A percentile compares a stretch with the other conserved stretches of the same genome.
Conservation (phyloP, 1,140 invertebrate species). For the Hestina assimilis region DNA sequence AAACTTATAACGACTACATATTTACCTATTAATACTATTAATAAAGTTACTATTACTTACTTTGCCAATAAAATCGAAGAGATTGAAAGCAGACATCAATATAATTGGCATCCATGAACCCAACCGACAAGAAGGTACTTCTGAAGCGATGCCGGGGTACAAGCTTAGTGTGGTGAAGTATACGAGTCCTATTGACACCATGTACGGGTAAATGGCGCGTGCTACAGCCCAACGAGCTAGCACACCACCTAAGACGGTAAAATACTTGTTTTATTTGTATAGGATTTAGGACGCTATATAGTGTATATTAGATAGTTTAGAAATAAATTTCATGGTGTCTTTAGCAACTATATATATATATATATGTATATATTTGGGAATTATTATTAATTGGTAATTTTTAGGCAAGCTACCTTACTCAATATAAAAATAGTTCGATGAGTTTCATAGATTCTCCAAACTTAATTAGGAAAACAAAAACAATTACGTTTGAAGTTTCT, state of each 20-base stretch:
- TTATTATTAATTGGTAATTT: too few species aligned
- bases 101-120: slow-evolving; percentile 94
- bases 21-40: too few species aligned
- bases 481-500: slow-evolving; percentile 82
- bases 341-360: too few species aligned
- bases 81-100: slow-evolving; percentile 92
- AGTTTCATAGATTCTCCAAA: background rate
- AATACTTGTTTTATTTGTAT: too few species aligned
- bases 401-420: too few species aligned
- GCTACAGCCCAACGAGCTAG: slow-evolving; percentile 86
- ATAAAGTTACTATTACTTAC: slow-evolving; percentile 61
- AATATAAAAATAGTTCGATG: too few species aligned
- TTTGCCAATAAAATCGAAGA: slow-evolving; percentile 91
- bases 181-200: slow-evolving; percentile 90
- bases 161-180: slow-evolving; percentile 93
- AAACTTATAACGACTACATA: too few species aligned
- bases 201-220: slow-evolving; percentile 91
- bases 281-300: too few species aligned
- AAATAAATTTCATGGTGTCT: too few species aligned
- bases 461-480: background rate
- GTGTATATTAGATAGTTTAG: too few species aligned
- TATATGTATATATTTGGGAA: too few species aligned
- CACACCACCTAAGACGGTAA: slow-evolving; percentile 84
- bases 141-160: slow-evolving; percentile 93
- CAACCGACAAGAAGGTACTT: slow-evolving; percentile 90